Base-by-base conservation (phyloP, 2,888 invertebrate genomes). In the Caprella mutica region DNA sequence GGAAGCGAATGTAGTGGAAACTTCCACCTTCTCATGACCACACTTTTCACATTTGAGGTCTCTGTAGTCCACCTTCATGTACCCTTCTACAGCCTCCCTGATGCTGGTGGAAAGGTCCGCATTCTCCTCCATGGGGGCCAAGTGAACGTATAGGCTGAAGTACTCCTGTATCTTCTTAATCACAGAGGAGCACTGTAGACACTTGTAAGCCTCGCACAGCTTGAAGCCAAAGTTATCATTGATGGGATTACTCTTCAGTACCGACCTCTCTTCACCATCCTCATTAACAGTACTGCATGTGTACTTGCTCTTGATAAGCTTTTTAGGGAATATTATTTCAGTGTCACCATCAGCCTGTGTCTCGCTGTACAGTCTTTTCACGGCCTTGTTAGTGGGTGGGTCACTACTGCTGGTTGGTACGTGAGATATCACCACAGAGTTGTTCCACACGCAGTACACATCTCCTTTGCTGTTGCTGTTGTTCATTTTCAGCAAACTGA, bases 201-300 rank as follows among this genome's bases (percentile, higher is more conserved):
- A 65, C 44, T 48, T 59, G 48, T 59, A 65, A 21, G 61, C 61
- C 43, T 65, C 65, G 5, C 54, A 46, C 2, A 61, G 38, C 39
- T 65, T 55, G 39, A 65, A 65, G 44, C 59, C 56, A 59, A 65
- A 65, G 40, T 65, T 65, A 26, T 55, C 57, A 14, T 55, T 61
- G 19, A 65, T 56, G 1, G 64, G 64, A 43, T 59, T 59, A n/a
- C n/a, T n/a, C n/a, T n/a, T n/a, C n/a, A n/a, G n/a, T n/a, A n/a
- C n/a, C n/a, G n/a, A n/a, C n/a, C 17, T 17, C 8, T 8, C 17
- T 46, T 19, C n/a, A 23, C 5, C 21, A 17, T 42, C 9, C 21
- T 42, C 8, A 9, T 30, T 19, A 30, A 23, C 27, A 6, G 30
- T 8, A 50, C 5, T 33, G 12, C 30, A 27, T 14, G 19, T n/a